Evolutionary conservation across 2,797 vertebrate species (phyloP), one percentile per base, ranked within the genome.

Genomic region (Dallia pectoralis): DNA sequence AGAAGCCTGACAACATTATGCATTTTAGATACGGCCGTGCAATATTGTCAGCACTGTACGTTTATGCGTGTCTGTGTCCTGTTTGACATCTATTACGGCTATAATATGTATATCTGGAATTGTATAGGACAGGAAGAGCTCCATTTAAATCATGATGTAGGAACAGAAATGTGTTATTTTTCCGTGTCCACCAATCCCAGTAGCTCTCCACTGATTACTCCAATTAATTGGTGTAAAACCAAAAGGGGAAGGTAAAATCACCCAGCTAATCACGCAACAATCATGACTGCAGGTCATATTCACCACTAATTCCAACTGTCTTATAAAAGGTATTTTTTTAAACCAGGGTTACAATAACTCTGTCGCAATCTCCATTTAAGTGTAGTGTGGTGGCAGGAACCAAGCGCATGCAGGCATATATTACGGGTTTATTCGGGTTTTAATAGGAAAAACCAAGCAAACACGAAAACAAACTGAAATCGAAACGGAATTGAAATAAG

Each of bases 211-310:
- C 51, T 53, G 51, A 53, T 22, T 53, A 53, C 22, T 53, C n/a
- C 19, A 9, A 53, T 9, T 53, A 19, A 53, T 53, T 53, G n/a
- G 51, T 22, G 51, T 22, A 53, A 22, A 19, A 0, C 1, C 51
- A 19, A 22, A 22, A 53, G n/a, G 19, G 51, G 5, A 53, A 53
- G n/a, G 51, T 22, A 53, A 53, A 53, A 53, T 19, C 19, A 53
- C 51, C 9, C n/a, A 53, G n/a, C 51, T 53, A 53, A 53, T 53
- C 69, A 76, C 66, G 11, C 69, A 27, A n/a, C 62, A 74, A 27
- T 75, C 53, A 62, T 12, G 14, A 62, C 22, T 29, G 59, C 27
- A 62, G 27, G 22, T 62, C 0, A 62, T 62, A 15, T 27, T 62
- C 59, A 27, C 59, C 22, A 29, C 25, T 16, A 14, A 12, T 62